A percentile compares a stretch with the other conserved stretches of the same genome.
Evolutionary conservation across 2,888 invertebrate species (phyloP).

Genomic region (Sarcophaga variegata): DNA sequence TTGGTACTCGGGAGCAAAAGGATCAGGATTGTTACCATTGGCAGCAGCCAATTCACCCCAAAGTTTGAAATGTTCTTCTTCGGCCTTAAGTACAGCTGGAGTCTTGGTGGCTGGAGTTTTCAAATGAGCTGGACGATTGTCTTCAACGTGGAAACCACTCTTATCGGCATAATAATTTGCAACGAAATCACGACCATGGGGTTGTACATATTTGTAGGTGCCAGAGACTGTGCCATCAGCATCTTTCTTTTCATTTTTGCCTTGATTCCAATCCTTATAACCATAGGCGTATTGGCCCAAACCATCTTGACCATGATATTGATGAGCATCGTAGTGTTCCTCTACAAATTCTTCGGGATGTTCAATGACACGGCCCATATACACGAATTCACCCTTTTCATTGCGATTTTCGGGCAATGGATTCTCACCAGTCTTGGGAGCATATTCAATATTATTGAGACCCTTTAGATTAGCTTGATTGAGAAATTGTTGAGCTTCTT

Average conservation of each 20-base stretch:
- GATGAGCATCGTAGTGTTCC: constrained; percentile 87
- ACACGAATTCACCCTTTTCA: constrained; percentile 79
- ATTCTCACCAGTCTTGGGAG: constrained; percentile 84
- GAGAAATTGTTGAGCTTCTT: constrained; percentile 82
- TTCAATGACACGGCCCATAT: constrained; percentile 84
- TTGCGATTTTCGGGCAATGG: constrained; percentile 81
- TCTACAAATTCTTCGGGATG: constrained; percentile 87
- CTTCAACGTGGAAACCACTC: constrained; percentile 90
- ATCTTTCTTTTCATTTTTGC: constrained; percentile 88
- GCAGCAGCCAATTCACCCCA: constrained; percentile 87
- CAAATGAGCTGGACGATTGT: constrained; percentile 86
- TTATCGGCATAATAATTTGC: constrained; percentile 88
- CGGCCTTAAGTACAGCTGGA: constrained; percentile 87
- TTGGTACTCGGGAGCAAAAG: constrained; percentile 80
- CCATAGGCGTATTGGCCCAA: constrained; percentile 88
- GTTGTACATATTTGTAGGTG: constrained; percentile 87
- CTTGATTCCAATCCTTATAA: constrained; percentile 88
- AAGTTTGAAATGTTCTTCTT: constrained; percentile 86
- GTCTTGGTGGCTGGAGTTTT: constrained; percentile 86
- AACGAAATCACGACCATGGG: constrained; percentile 81
- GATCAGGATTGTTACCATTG: constrained; percentile 82
- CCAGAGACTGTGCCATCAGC: constrained; percentile 87
- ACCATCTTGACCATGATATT: constrained; percentile 89
- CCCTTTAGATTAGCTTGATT: constrained; percentile 80
- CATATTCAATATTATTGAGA: constrained; percentile 82